Conservation (phyloP, 2,113 vertebrate genomes). For the Alouatta palliata region DNA sequence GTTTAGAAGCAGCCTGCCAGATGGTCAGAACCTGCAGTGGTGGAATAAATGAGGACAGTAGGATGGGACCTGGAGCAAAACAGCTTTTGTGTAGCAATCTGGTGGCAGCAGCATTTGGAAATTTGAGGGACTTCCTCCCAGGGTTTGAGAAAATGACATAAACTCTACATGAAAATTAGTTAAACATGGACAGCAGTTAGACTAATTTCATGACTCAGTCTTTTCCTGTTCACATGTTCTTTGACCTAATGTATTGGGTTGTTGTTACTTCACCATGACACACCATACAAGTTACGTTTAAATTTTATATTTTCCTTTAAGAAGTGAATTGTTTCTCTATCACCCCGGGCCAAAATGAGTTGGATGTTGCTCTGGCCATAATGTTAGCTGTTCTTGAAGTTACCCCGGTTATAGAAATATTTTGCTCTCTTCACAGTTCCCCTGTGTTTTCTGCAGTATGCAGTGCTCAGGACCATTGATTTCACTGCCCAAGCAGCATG, state of each 20-base stretch:
- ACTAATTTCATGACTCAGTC: not conserved
- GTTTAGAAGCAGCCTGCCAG: slow-evolving; percentile 42
- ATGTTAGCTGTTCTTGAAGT: not conserved
- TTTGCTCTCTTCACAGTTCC: not conserved
- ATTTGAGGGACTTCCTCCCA: not conserved
- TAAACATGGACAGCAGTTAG: not conserved
- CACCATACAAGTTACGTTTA: not conserved
- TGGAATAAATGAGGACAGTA: slow-evolving; percentile 28
- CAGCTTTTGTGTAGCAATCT: slow-evolving; percentile 36
- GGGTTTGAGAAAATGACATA: not conserved
- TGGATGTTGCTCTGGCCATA: not conserved
- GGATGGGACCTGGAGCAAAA: slow-evolving; percentile 57
- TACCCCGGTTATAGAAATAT: not conserved
- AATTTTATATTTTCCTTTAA: not conserved
- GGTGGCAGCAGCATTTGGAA: slow-evolving; percentile 12
- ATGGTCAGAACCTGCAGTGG: slow-evolving; percentile 58
- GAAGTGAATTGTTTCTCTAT: not conserved
- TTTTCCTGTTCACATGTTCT: not conserved
- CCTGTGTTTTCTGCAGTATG: not conserved
- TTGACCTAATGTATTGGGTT: not conserved
- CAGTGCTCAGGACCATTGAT: not conserved
- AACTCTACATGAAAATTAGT: not conserved
- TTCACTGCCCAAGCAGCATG: not conserved
- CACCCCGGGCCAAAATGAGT: not conserved
- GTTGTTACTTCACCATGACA: not conserved